Evolutionary conservation across 2,113 vertebrate genomes (phyloP), one percentile per base, ranked within the genome.

Genomic region (Shinisaurus crocodilurus): DNA sequence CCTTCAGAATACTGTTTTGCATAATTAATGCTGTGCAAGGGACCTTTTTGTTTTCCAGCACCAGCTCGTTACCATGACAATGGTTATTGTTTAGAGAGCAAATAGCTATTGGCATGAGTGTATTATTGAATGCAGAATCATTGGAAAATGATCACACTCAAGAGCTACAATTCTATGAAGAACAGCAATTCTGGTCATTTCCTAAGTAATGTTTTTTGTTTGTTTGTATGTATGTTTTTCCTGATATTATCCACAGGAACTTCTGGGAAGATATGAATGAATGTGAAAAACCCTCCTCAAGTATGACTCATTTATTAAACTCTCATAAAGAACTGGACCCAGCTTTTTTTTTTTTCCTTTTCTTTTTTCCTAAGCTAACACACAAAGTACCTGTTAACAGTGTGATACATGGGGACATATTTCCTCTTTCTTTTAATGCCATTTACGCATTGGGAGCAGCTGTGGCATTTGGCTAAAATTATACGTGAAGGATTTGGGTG

Each of bases 31-130:
- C 29, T 88, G 37, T 15, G 92, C 91, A 94, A 96, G 88, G 86
- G 95, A 91, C 70, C 93, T 75, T 88, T 95, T 92, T 96, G 94
- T 96, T 95, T 96, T 96, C 92, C 92, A 91, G 89, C 89, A 92
- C 89, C 85, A 95, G 1, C 43, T 85, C 91, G 85, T 96, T 93
- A 90, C 92, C 93, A 83, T 92, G 90, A 94, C 91, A 94, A 94
- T 92, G 40, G 54, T 82, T 93, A 90, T 43, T 96, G 83, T 94
- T 96, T 94, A 86, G 94, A 94, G 79, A 96, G 83, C 79, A 95
- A 92, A 81, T 82, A 89, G 86, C 76, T 93, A 92, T 94, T 96
- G 94, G 40, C 91, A 89, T 75, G 92, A n/a, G 45, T 82, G 60
- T 93, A 13, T 89, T 95, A 95, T 92, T 95, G 83, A 92, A 48